These are phyloP conservation scores for Ceyx melanurus DNA, from an alignment of 2,113 vertebrate species.

Conservation along the genomic window DNA sequence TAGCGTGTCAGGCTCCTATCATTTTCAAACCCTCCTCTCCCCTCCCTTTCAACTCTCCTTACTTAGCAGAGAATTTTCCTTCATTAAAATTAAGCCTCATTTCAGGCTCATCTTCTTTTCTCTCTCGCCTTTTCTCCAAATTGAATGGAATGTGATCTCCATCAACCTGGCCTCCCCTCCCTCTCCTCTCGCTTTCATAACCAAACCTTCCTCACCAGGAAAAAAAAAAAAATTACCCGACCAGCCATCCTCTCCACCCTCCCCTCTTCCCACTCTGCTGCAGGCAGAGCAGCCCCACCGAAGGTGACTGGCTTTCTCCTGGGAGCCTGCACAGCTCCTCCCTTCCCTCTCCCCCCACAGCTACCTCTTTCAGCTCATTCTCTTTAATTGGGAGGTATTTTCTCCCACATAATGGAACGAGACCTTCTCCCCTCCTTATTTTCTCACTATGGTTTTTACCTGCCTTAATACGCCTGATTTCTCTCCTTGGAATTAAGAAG, in stretches of 20 bases:
- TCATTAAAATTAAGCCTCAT: slow-evolving; percentile 79
- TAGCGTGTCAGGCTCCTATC: slow-evolving; percentile 43
- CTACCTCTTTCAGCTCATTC: slow-evolving; percentile 39
- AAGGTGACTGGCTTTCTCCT: background rate
- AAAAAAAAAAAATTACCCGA: slow-evolving; percentile 13
- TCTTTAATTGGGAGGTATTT: slow-evolving; percentile 43
- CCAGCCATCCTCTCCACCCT: background rate
- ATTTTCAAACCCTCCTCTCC: slow-evolving; percentile 45
- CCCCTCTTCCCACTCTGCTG: background rate
- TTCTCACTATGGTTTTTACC: background rate
- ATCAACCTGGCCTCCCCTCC: slow-evolving; percentile 49
- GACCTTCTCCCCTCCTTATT: slow-evolving; percentile 3
- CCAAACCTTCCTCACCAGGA: slow-evolving; percentile 14
- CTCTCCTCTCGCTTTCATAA: slow-evolving; percentile 50
- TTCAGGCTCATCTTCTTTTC: slow-evolving; percentile 73
- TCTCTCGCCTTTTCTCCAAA: slow-evolving; percentile 68
- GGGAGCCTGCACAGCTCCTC: background rate
- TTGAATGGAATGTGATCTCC: slow-evolving; percentile 62
- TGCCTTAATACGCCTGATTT: background rate
- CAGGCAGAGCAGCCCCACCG: background rate
- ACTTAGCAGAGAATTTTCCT: slow-evolving; percentile 72
- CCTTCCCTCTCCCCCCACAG: background rate
- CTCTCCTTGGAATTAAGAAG: background rate
- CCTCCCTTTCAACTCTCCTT: slow-evolving; percentile 70
- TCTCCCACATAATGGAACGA: slow-evolving; percentile 37